Evolutionary conservation across 2,113 vertebrate genomes (phyloP).

Genomic region (Sinocyclocheilus anshuiensis): DNA sequence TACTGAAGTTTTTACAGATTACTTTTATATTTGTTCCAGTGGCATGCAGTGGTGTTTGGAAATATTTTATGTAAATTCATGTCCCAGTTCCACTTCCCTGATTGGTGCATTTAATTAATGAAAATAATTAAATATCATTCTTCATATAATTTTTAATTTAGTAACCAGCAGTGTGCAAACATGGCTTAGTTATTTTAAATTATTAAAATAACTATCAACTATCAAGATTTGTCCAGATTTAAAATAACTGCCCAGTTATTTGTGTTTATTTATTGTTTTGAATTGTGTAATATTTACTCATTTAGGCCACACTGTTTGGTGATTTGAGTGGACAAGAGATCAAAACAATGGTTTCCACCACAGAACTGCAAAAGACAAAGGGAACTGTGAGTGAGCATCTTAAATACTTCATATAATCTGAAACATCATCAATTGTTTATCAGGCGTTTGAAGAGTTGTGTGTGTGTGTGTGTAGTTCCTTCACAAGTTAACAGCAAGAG

Average conservation of each 20-base stretch:
- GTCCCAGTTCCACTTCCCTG: too few species aligned
- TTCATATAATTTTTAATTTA: neutral
- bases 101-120: neutral
- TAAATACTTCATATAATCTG: neutral
- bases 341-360: conserved; percentile 84
- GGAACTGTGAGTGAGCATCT: conserved; percentile 79
- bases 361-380: conserved; percentile 85
- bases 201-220: neutral
- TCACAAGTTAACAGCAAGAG: conserved; percentile 85
- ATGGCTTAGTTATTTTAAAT: neutral
- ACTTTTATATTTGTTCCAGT: too few species aligned
- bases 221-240: neutral
- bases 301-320: conserved; percentile 81
- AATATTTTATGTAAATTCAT: too few species aligned
- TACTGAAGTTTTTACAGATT: too few species aligned
- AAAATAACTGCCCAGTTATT: neutral
- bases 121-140: neutral
- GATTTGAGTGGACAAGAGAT: conserved; percentile 80
- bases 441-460: neutral
- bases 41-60: too few species aligned
- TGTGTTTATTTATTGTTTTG: neutral
- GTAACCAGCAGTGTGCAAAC: neutral
- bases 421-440: neutral
- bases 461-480: conserved; percentile 74
- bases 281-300: neutral